Evolutionary conservation across 2,888 invertebrate species (phyloP), one percentile per base, ranked within the genome.

Genomic region (Electrophaes corylata): DNA sequence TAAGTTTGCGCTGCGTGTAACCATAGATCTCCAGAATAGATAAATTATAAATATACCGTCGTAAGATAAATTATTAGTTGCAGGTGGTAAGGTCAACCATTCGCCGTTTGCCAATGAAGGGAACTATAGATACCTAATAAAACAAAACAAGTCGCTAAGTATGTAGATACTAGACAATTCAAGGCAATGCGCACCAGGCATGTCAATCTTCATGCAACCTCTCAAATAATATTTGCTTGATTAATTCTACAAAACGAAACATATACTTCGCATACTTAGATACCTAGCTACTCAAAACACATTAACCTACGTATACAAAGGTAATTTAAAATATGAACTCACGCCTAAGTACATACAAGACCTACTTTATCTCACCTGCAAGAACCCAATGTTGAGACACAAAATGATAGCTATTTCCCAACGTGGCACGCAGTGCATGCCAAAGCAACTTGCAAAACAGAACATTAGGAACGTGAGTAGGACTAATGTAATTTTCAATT

Each of bases 341-440:
- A n/a, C n/a, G 44, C 44, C 26, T 26, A 43, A 37, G 37, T 16
- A 37, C 26, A 29, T n/a, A n/a, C n/a, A 10, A 14, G 31, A 31
- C 26, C 43, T 31, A 45, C 31, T 31, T 41, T 31, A 43, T 43
- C 23, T 26, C 19, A 23, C 20, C 41, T 23, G n/a, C 23, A 23
- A 40, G 40, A 12, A 23, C 23, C 41, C 12, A 19, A n/a, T 10
- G 57, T 63, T 63, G 60, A 26, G 59, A 54, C 59, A 63, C 45
- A 54, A 52, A 35, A 60, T 60, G 47, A 63, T 63, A 35, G 37
- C 63, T 48, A 43, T 63, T 60, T 47, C 51, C 52, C 54, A 63
- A 63, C 59, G 14, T n/a, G 26, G 26, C 18, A 8, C 45, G 52
- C 44, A n/a, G 52, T 46, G 63, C 54, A 60, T 60, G 60, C 54